Base-by-base conservation (phyloP, 1,140 invertebrate species). In the Bombus balteatus region DNA sequence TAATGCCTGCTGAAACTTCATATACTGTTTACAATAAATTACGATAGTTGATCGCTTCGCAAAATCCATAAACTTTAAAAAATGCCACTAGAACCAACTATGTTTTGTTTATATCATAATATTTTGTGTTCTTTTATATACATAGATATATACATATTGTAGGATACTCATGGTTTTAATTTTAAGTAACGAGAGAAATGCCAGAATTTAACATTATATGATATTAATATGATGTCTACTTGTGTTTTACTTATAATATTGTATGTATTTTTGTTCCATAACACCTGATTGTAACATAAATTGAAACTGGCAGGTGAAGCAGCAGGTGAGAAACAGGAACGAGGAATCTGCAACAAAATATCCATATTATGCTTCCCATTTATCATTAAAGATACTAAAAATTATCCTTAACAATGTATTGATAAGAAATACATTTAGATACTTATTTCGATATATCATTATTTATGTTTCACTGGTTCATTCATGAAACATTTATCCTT, bases 1-100 rank as follows among this genome's bases (percentile, higher is more conserved):
- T 93, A 92, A 93, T 94, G 91, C 90, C 93, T 94, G 92, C 94
- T 86, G 89, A 92, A 93, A 89, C 93, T 93, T 92, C 92, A 92
- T 92, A 93, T 92, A 93, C 90, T 92, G 87, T 92, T 93, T 90
- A 90, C 87, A 89, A 84, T 93, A 92, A 92, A 92, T 89, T 81
- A 88, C 75, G 85, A 89, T 88, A 89, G 88, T 91, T 93, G 92
- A 89, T 87, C 89, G 92, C 89, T 90, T 93, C 89, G 88, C 87
- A 91, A 92, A 89, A 79, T 85, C 84, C 89, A 91, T 91, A 81
- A 87, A 89, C 88, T 91, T 92, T 87, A 71, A 87, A 89, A 83
- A 91, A 86, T 88, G 81, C 88, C 75, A 87, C 82, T 83, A 92
- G 53, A 86, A 88, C 62, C 86, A 81, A 91, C 84, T 91, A 91